phyloP scores from a whole-genome alignment of 2,888 invertebrate species.

The Eristalinus aeneus region DNA sequence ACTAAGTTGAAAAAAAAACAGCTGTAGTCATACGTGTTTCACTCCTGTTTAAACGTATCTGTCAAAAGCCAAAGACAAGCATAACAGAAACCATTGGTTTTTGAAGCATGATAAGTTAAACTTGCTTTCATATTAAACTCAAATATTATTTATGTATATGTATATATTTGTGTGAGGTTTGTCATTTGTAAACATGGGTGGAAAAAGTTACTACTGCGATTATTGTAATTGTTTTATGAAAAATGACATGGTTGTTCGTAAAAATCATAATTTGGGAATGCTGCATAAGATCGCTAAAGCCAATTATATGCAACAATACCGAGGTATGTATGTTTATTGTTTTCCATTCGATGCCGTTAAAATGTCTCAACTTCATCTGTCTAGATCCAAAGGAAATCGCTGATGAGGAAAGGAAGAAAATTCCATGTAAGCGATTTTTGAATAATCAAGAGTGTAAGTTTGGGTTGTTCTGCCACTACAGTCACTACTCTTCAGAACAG shows the following conservation, averaged over 20 bases:
- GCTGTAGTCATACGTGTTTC: too few species aligned
- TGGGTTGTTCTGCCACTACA: conserved; percentile 60
- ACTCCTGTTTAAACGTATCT: too few species aligned
- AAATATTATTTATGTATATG: too few species aligned
- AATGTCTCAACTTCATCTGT: neutral
- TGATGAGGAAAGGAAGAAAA: conserved; percentile 65
- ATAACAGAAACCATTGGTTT: too few species aligned
- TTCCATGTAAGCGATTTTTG: conserved; percentile 55
- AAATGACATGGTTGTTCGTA: conserved; percentile 78
- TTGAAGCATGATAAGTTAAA: too few species aligned
- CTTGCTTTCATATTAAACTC: too few species aligned
- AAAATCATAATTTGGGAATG: conserved; percentile 77
- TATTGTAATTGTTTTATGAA: conserved; percentile 79
- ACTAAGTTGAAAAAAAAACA: too few species aligned
- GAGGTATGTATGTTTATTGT: conserved; percentile 42
- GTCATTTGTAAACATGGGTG: conserved; percentile 74
- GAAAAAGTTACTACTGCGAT: conserved; percentile 79
- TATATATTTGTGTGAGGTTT: too few species aligned
- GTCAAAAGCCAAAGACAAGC: too few species aligned
- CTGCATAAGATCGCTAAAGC: conserved; percentile 77
- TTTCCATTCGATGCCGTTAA: neutral
- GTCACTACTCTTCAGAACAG: conserved; percentile 56
- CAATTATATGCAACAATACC: conserved; percentile 73
- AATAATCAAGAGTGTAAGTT: conserved; percentile 56
- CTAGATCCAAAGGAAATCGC: conserved; percentile 66